Evolutionary conservation across 2,888 invertebrate genomes (phyloP), one percentile per base, ranked within the genome.

Genomic region (Copidosoma aretas): DNA sequence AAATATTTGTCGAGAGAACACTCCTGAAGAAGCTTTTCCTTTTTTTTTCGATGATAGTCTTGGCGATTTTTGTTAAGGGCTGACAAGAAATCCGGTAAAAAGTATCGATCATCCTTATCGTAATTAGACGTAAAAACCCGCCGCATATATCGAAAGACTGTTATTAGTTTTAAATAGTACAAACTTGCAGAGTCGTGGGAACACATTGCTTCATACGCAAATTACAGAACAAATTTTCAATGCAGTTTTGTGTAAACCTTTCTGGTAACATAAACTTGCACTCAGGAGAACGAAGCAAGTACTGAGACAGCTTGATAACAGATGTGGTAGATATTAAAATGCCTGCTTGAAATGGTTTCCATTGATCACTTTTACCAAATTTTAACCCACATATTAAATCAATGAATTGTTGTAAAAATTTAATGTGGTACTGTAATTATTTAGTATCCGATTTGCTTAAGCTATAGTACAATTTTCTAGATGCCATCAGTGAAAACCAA

Each of bases 401-500:
- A 12, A 41, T 53, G 15, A 25, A 25, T 61, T 61, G 32, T 46
- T 53, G 17, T 51, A 62, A 60, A 72, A 73, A 77, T 78, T 1
- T 1, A 10, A 63, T 58, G 3, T 21, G 10, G n/a, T 64, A 49
- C n/a, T 58, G n/a, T 12, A 49, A 64, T 32, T 64, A 57, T 21
- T 58, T 32, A 10, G 5, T 1, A 19, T 64, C 25, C 24, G 14
- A 3, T 8, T 49, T n/a, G 21, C 58, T 32, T 39, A 64, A 51
- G n/a, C 32, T 24, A 14, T 24, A 49, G 17, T n/a, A 17, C 25
- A 57, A n/a, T 17, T 49, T 49, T 17, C 64, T 21, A 51, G 14
- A 25, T 10, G 24, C 41, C 63, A 32, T 49, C 1, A 32, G 1
- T 10, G 41, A 22, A 17, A 4, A 4, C 56, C 1, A 51, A 49